Base-by-base conservation (phyloP, 2,113 vertebrate species). In the Carassius gibelio region DNA sequence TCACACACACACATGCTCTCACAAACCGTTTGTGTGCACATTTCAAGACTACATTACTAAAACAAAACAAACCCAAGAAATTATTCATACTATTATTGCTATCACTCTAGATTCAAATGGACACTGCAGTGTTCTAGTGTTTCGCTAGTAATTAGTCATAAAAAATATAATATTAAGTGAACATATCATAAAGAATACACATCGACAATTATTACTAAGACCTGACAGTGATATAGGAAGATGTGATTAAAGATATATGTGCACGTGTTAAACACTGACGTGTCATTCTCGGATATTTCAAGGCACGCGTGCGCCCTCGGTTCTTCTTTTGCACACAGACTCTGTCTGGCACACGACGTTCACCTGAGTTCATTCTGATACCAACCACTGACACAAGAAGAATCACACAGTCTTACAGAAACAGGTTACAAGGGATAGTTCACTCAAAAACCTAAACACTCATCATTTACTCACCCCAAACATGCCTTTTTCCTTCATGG, bases 101-200 rank as follows among this genome's bases (percentile, higher is more conserved):
- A 81, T 68, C 62, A 13, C 79, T 75, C 59, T 82, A 76, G 61
- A 64, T 66, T 82, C 61, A 68, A 36, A 38, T 36, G 38, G 59
- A 86, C 59, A 85, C 76, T 42, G 36, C 79, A 50, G 42, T 69
- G 19, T 64, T 75, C 77, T 80, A 80, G 69, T 75, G 71, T 75
- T 81, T 75, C 34, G 52, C 77, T 50, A 81, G 84, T 81, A 84
- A 69, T 68, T 84, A 64, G 75, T 85, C 68, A 45, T 83, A 74
- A 71, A 48, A 69, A 62, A 84, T 78, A 26, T n/a, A 38, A 76
- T 68, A 48, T 72, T 69, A 83, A 52, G 11, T 61, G 34, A 9
- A 57, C 30, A 26, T 34, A 71, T 30, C 17, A 19, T 61, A 61
- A 79, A 85, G 76, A 52, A 62, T 23, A 85, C 83, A 66, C 64